These are phyloP conservation scores for Bergia sp. DNA, from an alignment of 92 coral and sea anemone genomes.

Conservation along the genomic window DNA sequence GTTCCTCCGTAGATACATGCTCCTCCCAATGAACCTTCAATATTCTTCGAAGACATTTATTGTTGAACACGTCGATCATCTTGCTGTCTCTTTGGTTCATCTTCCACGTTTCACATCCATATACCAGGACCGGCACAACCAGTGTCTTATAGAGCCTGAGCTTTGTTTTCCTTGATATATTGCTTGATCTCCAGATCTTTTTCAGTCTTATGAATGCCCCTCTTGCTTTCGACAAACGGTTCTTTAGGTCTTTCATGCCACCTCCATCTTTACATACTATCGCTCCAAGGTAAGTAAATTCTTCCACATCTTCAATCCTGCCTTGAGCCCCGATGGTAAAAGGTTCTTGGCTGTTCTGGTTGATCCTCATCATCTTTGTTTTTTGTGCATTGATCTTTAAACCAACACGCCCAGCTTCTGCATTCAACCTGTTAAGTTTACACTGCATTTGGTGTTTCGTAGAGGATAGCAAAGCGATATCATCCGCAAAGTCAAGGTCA, in stretches of 20 bases:
- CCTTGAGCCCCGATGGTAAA: constrained; percentile 21
- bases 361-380: no score
- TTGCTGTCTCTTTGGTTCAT: constrained; percentile 44
- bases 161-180: constrained; percentile 46
- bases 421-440: background rate
- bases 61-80: constrained; percentile 31
- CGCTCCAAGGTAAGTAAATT: constrained; percentile 39
- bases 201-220: constrained; percentile 30
- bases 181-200: constrained; percentile 40
- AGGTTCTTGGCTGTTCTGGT: constrained; percentile 4
- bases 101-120: constrained; percentile 47
- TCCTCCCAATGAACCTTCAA: constrained; percentile 38
- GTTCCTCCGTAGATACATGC: constrained; percentile 42
- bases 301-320: constrained; percentile 39
- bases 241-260: constrained; percentile 46
- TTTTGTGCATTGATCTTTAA: background rate
- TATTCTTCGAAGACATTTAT: constrained; percentile 45
- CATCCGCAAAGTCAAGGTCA: no score
- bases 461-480: no score
- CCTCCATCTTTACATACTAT: constrained; percentile 46
- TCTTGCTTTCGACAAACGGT: constrained; percentile 42
- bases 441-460: no score
- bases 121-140: constrained; percentile 46
- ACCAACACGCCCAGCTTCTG: background rate
- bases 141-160: constrained; percentile 48